These are phyloP conservation scores for Monopis laevigella DNA, from an alignment of 2,888 invertebrate genomes.

Conservation along the genomic window DNA sequence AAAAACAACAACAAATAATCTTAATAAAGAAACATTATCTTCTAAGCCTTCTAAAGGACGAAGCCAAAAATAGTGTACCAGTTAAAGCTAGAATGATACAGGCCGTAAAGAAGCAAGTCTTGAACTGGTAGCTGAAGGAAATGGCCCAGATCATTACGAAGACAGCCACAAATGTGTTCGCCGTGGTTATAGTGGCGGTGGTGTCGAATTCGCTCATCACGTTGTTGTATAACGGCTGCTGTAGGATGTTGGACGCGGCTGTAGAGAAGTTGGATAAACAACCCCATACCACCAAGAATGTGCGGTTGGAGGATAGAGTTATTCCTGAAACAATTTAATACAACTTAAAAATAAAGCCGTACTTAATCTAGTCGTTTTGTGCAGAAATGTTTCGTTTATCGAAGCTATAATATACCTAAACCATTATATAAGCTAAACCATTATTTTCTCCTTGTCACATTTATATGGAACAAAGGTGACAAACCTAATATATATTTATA, in stretches of 20 bases:
- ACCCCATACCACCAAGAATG: conserved; percentile 50
- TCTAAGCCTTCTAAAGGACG: conserved; percentile 45
- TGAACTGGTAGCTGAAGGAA: conserved; percentile 42
- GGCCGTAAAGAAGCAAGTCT: conserved; percentile 47
- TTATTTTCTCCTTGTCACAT: too few species aligned
- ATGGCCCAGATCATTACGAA: conserved; percentile 45
- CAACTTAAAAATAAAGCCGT: not conserved
- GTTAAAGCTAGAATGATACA: conserved; percentile 42
- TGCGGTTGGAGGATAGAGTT: conserved; percentile 38
- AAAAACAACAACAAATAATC: not conserved
- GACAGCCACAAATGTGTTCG: conserved; percentile 44
- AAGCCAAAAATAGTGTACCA: conserved; percentile 38
- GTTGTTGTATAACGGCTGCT: conserved; percentile 49
- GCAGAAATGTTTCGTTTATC: too few species aligned
- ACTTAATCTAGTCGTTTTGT: too few species aligned
- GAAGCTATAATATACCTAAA: too few species aligned
- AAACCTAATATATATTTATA: too few species aligned
- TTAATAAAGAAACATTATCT: conserved; percentile 25
- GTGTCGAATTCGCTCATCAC: conserved; percentile 54
- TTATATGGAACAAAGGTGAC: too few species aligned
- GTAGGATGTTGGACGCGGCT: conserved; percentile 43
- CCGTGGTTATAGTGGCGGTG: conserved; percentile 50
- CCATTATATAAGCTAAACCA: not conserved
- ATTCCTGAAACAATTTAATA: conserved; percentile 40
- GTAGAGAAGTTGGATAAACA: conserved; percentile 50